Conservation (phyloP, 2,888 invertebrate genomes). For the Lacanobia wlatinum region DNA sequence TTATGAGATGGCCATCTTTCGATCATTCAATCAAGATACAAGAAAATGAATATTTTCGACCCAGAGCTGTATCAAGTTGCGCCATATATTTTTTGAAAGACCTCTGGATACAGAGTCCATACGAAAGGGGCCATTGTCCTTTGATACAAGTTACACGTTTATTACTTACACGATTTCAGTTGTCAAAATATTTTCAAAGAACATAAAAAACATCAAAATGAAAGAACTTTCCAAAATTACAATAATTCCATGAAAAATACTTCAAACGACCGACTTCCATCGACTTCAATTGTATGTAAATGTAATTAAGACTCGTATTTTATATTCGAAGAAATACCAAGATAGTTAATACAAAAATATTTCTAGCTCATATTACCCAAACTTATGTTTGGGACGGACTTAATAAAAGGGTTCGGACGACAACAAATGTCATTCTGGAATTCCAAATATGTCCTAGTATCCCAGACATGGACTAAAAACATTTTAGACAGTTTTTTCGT, state of each 20-base stretch:
- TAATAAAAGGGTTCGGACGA: constrained; percentile 44
- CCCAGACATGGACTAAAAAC: constrained; percentile 31
- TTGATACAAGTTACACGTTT: too few relatives aligned
- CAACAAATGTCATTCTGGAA: constrained; percentile 33
- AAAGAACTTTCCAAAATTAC: background rate
- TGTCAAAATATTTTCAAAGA: too few relatives aligned
- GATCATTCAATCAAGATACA: too few relatives aligned
- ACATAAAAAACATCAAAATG: background rate
- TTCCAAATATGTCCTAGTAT: constrained; percentile 47
- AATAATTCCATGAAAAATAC: background rate
- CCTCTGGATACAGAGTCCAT: too few relatives aligned
- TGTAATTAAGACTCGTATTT: constrained; percentile 34
- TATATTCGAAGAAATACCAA: constrained; percentile 13
- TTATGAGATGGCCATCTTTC: too few relatives aligned
- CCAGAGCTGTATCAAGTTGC: too few relatives aligned
- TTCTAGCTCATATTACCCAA: constrained; percentile 27
- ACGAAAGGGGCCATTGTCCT: too few relatives aligned
- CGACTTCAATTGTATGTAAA: constrained; percentile 35
- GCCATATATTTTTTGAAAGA: too few relatives aligned
- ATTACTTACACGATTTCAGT: too few relatives aligned
- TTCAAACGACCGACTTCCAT: background rate
- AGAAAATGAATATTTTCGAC: too few relatives aligned
- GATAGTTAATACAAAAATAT: constrained; percentile 45
- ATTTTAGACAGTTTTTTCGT: constrained; percentile 30
- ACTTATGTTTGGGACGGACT: constrained; percentile 49